A percentile compares a stretch with the other conserved stretches of the same genome.
Evolutionary conservation across 2,888 invertebrate species (phyloP).

Genomic region (Seira musarum): DNA sequence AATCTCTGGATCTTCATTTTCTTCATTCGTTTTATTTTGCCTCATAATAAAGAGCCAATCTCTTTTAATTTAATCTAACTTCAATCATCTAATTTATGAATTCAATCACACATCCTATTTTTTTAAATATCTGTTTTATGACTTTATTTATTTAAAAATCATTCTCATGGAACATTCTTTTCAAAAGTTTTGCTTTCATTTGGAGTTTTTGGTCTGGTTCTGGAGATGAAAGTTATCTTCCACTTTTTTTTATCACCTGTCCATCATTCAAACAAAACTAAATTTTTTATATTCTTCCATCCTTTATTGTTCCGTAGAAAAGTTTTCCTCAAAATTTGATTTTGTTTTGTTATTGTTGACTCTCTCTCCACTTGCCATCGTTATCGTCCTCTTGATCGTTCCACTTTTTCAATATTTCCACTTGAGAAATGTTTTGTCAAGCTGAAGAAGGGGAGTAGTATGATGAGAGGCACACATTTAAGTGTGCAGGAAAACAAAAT

Average conservation of each 20-base stretch:
- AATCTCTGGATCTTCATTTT: too few species aligned
- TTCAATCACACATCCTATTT: neutral
- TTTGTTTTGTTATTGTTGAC: conserved; percentile 6
- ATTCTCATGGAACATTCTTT: too few species aligned
- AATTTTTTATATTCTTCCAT: neutral
- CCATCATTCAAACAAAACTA: neutral
- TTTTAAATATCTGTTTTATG: too few species aligned
- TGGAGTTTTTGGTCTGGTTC: too few species aligned
- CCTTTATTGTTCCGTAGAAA: neutral
- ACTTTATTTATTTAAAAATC: too few species aligned
- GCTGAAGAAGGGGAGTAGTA: neutral
- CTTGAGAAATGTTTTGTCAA: neutral
- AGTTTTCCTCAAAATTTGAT: neutral
- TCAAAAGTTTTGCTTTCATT: too few species aligned
- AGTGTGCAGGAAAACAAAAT: neutral
- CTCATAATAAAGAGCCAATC: too few species aligned
- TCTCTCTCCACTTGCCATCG: neutral
- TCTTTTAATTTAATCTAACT: too few species aligned
- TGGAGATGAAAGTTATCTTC: neutral
- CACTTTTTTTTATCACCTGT: conserved; percentile 13
- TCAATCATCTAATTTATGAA: too few species aligned
- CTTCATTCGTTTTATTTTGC: too few species aligned
- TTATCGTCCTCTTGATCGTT: neutral
- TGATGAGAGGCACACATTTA: neutral
- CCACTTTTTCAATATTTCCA: neutral